Conservation (phyloP, 2,797 vertebrate species). For the Trichosurus vulpecula region DNA sequence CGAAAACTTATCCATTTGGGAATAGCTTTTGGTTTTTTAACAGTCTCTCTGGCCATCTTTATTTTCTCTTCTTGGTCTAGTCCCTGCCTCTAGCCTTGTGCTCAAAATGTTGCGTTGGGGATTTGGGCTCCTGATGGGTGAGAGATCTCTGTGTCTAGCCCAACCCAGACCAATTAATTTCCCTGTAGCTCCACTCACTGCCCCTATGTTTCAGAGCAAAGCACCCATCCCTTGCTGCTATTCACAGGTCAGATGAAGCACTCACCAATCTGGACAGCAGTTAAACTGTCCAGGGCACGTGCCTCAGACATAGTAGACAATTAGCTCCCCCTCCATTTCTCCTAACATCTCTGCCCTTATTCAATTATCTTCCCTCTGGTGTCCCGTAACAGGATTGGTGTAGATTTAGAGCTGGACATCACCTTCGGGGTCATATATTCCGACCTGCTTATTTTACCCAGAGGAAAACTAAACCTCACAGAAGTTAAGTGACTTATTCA, state of each 20-base stretch:
- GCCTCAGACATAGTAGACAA: neutral
- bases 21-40: neutral
- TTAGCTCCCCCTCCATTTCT: neutral
- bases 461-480: neutral
- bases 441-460: neutral
- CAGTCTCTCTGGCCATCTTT: neutral
- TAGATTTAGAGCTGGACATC: neutral
- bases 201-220: neutral
- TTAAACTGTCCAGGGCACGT: neutral
- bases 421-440: neutral
- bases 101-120: neutral
- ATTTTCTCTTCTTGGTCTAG: neutral
- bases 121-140: neutral
- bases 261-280: neutral
- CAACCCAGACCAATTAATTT: neutral
- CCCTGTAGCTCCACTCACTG: neutral
- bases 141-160: neutral
- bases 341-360: neutral
- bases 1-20: neutral
- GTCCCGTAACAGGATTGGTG: neutral
- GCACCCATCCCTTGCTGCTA: neutral
- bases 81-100: neutral
- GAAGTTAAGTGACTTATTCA: neutral
- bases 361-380: neutral
- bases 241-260: neutral